Evolutionary conservation across 1,140 invertebrate genomes (phyloP), one percentile per base, ranked within the genome.

Genomic region (Meloidogyne floridensis): DNA sequence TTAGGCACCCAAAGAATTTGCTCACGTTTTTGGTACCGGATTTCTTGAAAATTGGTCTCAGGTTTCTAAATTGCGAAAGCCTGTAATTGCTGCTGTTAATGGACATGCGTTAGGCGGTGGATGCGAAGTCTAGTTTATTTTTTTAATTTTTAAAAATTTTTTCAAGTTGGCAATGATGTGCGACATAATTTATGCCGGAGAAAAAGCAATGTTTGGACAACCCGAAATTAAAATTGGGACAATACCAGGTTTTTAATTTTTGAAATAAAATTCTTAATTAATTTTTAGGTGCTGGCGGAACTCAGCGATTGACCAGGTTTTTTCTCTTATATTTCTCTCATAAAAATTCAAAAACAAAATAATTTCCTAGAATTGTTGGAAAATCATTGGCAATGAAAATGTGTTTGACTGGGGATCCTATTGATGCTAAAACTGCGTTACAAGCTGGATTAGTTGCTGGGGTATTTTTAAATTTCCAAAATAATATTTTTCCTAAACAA

Each of bases 381-480:
- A 99, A 99, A 91, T 97, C 95, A n/a, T 95, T 95, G 90, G 96
- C 97, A 0, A 99, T 99, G 98, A 97, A 99, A 92, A 95, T 99
- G 86, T 94, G 95, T 74, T 93, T 99, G 0, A 96, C 96, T 15
- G 97, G 96, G 20, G 93, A 95, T 90, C 95, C 94, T 90, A 93
- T 99, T 56, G 93, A 93, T 20, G 97, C 97, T 2, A 92, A 94
- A 69, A 96, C 98, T 91, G 97, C 97, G 0, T 94, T 96, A 90
- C 93, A 94, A 88, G 93, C 94, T 91, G 95, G 94, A n/a, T 42
- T 87, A 15, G 84, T 88, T 54, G 82, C 81, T n/a, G 86, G 87
- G 47, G 79, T 87, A 7, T 9, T 6, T 76, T 13, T 32, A 32
- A 32, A 32, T 32, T 32, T 32, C 32, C 32, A 32, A 15, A 13